Evolutionary conservation across 2,888 invertebrate species (phyloP).

Genomic region (Tachina fera): DNA sequence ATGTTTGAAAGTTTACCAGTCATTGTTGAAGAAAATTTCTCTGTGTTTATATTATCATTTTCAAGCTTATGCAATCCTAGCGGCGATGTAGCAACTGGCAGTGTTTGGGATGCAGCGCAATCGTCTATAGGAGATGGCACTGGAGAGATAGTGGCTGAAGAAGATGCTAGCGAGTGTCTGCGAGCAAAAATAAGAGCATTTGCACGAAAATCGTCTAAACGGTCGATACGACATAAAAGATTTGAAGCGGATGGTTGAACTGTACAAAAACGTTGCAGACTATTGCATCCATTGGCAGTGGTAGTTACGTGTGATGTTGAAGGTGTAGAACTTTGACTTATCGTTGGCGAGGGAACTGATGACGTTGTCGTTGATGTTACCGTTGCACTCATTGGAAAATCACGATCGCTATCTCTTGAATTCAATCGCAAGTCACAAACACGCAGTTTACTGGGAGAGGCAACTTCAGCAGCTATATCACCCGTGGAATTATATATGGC

Average conservation of each 20-base stretch:
- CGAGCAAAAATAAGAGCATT: slow-evolving; percentile 72
- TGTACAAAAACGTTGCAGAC: slow-evolving; percentile 72
- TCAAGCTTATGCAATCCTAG: slow-evolving; percentile 1
- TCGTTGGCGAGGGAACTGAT: background rate
- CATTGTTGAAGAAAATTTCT: slow-evolving; percentile 68
- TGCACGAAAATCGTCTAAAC: slow-evolving; percentile 74
- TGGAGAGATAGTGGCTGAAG: slow-evolving; percentile 78
- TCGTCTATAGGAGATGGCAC: slow-evolving; percentile 79
- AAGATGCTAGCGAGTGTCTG: slow-evolving; percentile 64
- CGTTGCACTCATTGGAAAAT: slow-evolving; percentile 74
- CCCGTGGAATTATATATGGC: slow-evolving; percentile 72
- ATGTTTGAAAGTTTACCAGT: slow-evolving; percentile 79
- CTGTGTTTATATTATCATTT: slow-evolving; percentile 6
- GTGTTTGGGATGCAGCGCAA: slow-evolving; percentile 73
- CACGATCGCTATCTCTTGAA: slow-evolving; percentile 86
- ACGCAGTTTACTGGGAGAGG: slow-evolving; percentile 88
- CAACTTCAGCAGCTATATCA: slow-evolving; percentile 83
- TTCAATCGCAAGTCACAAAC: slow-evolving; percentile 87
- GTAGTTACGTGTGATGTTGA: slow-evolving; percentile 38
- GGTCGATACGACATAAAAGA: slow-evolving; percentile 76
- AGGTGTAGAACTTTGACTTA: slow-evolving; percentile 65
- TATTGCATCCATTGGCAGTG: slow-evolving; percentile 48
- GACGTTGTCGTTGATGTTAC: slow-evolving; percentile 67
- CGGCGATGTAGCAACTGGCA: slow-evolving; percentile 62
- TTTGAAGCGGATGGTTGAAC: slow-evolving; percentile 77